phyloP scores from a whole-genome alignment of 2,113 vertebrate species.

The Hippocampus barbouri region DNA sequence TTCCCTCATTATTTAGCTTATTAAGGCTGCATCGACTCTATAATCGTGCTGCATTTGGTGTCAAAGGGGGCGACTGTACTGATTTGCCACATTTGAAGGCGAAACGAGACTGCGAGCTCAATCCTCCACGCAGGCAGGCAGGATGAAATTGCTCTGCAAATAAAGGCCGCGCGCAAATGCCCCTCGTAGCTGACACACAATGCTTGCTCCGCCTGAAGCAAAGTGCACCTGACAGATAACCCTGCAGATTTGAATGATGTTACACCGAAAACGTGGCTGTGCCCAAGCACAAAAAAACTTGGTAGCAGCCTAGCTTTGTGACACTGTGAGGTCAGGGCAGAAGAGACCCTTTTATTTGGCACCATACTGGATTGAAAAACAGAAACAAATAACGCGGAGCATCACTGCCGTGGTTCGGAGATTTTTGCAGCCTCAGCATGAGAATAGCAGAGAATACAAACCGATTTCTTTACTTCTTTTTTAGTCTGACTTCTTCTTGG shows the following conservation, averaged over 20 bases:
- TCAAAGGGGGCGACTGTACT: conserved; percentile 79
- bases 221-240: conserved; percentile 71
- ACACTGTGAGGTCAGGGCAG: background rate
- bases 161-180: conserved; percentile 44
- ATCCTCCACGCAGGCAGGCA: conserved; percentile 53
- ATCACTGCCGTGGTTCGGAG: conserved; percentile 5
- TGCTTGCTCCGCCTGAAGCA: conserved; percentile 32
- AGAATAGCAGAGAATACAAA: conserved; percentile 62
- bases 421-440: conserved; percentile 51
- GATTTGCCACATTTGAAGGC: conserved; percentile 81
- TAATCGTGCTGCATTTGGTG: conserved; percentile 83
- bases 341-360: background rate
- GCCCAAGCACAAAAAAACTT: background rate
- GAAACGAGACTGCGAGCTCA: conserved; percentile 54
- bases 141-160: conserved; percentile 75
- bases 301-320: background rate
- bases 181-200: conserved; percentile 33
- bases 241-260: conserved; percentile 54
- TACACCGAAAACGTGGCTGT: conserved; percentile 20
- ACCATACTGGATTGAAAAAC: background rate
- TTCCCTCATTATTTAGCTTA: conserved; percentile 99
- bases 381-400: background rate
- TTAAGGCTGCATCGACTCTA: conserved; percentile 94
- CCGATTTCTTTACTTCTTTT: background rate
- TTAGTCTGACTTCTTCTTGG: conserved; percentile 7